Evolutionary conservation across 1,140 invertebrate genomes (phyloP).

Genomic region (Anagrus nilaparvatae): DNA sequence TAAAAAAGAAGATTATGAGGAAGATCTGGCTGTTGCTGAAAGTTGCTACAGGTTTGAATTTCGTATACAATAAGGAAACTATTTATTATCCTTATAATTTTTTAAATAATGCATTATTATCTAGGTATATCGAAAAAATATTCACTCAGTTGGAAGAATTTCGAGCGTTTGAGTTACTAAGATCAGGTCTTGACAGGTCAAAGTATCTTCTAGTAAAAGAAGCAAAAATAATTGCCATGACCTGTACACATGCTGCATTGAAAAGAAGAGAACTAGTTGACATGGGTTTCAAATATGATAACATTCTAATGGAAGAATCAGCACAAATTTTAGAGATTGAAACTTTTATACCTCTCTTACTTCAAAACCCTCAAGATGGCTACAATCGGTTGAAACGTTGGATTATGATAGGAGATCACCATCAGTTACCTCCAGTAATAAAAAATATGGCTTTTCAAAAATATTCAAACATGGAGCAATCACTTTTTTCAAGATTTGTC

Average conservation of each 20-base stretch:
- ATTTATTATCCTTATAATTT: not conserved
- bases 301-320: constrained; percentile 98
- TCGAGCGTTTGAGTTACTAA: constrained; percentile 89
- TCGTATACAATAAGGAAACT: constrained; percentile 4
- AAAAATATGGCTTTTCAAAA: constrained; percentile 99
- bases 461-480: constrained; percentile 99
- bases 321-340: constrained; percentile 99
- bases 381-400: constrained; percentile 93
- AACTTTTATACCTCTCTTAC: constrained; percentile 94
- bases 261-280: constrained; percentile 94
- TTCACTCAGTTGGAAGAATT: constrained; percentile 98
- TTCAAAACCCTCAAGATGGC: constrained; percentile 96
- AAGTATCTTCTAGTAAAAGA: constrained; percentile 97
- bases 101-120: constrained; percentile 1
- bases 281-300: constrained; percentile 95
- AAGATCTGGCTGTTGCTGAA: constrained; percentile 84
- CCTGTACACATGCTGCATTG: constrained; percentile 97
- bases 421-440: constrained; percentile 97
- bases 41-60: constrained; percentile 75
- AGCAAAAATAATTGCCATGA: constrained; percentile 99
- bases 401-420: constrained; percentile 99
- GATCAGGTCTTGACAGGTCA: constrained; percentile 89
- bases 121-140: constrained; percentile 84
- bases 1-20: constrained; percentile 63
- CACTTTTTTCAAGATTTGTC: constrained; percentile 93